Evolutionary conservation across 2,113 vertebrate genomes (phyloP).

Genomic region (Xenopus borealis): DNA sequence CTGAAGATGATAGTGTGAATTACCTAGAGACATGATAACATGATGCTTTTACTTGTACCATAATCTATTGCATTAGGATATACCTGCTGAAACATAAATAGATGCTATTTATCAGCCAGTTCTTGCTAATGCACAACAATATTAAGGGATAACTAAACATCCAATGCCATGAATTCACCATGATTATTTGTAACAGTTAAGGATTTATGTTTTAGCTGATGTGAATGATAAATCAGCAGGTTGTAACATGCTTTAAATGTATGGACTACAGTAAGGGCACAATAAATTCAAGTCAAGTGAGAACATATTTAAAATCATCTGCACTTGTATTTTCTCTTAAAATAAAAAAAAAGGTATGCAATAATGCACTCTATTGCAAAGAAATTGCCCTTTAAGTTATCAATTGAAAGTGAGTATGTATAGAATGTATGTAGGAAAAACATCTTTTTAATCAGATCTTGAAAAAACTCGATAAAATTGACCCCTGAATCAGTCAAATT

Average conservation of each 20-base stretch:
- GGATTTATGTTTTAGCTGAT: slow-evolving; percentile 12
- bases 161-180: neutral
- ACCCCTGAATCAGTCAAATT: no score
- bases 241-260: slow-evolving; percentile 16
- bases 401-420: no score
- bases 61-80: slow-evolving; percentile 14
- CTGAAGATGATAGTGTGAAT: slow-evolving; percentile 27
- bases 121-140: neutral
- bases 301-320: no score
- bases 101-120: slow-evolving; percentile 21
- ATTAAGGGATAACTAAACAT: slow-evolving; percentile 10
- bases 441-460: no score
- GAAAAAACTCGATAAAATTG: no score
- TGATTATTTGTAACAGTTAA: slow-evolving; percentile 10
- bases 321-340: no score
- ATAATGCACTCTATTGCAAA: no score
- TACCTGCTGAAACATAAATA: slow-evolving; percentile 18
- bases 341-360: no score
- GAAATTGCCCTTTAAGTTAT: no score
- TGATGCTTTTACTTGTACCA: slow-evolving; percentile 17
- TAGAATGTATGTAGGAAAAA: no score
- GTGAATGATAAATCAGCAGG: slow-evolving; percentile 12
- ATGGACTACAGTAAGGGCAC: neutral
- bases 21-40: slow-evolving; percentile 22
- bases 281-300: no score